Percentiles rank a stretch among this genome's conserved stretches.
These are phyloP conservation scores for Strix aluco DNA, from an alignment of 2,113 vertebrate species.

Conservation along the genomic window DNA sequence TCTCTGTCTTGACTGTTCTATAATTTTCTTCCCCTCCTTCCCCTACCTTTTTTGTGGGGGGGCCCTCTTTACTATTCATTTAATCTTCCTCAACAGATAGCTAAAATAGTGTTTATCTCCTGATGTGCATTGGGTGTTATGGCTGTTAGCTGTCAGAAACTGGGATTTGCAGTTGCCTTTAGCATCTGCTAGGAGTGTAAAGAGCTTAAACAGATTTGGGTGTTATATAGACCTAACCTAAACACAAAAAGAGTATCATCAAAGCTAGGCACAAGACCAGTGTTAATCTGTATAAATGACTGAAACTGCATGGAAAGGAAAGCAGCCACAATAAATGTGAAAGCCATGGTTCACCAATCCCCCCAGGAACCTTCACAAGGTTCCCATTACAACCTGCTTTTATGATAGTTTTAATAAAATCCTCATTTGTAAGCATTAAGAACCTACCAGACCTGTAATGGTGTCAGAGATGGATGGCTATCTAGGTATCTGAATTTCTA, in stretches of 20 bases:
- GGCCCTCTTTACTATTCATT: neutral
- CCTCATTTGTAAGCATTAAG: neutral
- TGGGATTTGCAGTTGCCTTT: neutral
- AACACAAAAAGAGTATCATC: neutral
- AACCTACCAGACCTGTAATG: neutral
- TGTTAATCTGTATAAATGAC: neutral
- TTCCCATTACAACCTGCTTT: neutral
- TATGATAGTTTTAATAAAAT: neutral
- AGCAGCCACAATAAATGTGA: neutral
- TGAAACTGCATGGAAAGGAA: neutral
- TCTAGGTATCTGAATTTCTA: neutral
- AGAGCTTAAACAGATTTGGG: neutral
- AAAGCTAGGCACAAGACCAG: neutral
- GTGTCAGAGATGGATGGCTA: neutral
- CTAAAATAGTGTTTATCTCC: neutral
- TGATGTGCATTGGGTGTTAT: rapidly evolving
- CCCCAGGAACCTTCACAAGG: neutral
- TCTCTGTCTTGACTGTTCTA: neutral
- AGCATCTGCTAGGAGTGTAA: rapidly evolving
- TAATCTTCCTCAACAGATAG: neutral
- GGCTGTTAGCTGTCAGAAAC: neutral
- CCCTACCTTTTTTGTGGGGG: rapidly evolving
- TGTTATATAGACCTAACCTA: neutral
- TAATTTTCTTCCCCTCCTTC: neutral
- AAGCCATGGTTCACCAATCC: neutral